These are phyloP conservation scores for Rotaria socialis DNA, from an alignment of 2,888 invertebrate genomes.

Conservation along the genomic window DNA sequence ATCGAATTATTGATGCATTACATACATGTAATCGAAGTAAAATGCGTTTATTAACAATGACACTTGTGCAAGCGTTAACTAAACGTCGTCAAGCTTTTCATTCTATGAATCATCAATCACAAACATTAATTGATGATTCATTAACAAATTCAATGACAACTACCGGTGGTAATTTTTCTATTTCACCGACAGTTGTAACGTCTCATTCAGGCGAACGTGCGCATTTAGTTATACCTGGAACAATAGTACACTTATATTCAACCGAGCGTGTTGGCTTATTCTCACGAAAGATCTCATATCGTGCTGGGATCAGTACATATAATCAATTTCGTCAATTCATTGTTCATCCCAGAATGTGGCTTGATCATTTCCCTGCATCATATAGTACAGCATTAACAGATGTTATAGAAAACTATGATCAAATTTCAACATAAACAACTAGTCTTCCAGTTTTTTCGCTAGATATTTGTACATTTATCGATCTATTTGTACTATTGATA, in stretches of 20 bases:
- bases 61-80: not conserved
- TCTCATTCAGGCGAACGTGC: not conserved
- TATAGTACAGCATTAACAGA: not conserved
- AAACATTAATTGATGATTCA: not conserved
- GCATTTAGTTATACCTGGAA: conserved; percentile 27
- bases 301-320: not conserved
- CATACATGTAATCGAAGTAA: conserved; percentile 3
- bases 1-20: conserved; percentile 8
- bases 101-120: not conserved
- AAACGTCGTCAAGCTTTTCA: not conserved
- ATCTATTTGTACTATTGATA: not conserved
- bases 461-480: not conserved
- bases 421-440: not conserved
- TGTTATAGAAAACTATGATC: conserved; percentile 1
- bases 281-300: not conserved
- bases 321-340: not conserved
- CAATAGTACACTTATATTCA: conserved; percentile 24
- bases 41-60: conserved; percentile 9
- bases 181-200: not conserved
- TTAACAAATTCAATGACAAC: not conserved
- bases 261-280: not conserved
- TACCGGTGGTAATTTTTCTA: too few relatives aligned
- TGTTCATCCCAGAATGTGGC: conserved; percentile 31
- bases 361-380: conserved; percentile 12
- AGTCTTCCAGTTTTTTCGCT: not conserved